Evolutionary conservation across 1,140 invertebrate species (phyloP), one percentile per base, ranked within the genome.

Genomic region (Bactericera cockerelli): DNA sequence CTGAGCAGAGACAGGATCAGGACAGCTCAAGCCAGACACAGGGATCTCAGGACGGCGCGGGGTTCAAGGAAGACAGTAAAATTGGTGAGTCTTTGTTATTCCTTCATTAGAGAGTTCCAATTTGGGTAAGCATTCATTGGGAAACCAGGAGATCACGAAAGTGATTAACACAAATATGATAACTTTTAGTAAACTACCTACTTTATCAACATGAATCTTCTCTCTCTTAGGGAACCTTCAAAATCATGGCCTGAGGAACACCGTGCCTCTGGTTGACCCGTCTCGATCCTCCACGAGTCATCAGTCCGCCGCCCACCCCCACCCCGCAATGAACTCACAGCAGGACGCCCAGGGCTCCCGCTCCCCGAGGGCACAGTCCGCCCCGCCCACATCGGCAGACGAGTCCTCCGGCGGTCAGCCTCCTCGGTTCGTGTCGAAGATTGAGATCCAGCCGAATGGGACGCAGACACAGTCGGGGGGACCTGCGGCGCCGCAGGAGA

Each of bases 191-290:
- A n/a, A n/a, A n/a, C n/a, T n/a, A n/a, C 28, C 28, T 31, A 31
- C 13, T 31, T 31, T 13, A 31, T 31, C 28, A 31, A 31, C 19
- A 10, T 49, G n/a, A 10, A 8, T 22, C 3, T 22, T 49, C 42
- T 22, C 42, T 49, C 3, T 8, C 22, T 6, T n/a, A 8, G 59
- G 59, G 10, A 64, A 73, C 33, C 71, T 86, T 14, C 79, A 80
- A 58, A 83, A 87, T 63, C 79, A 84, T 77, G 80, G 79, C 33
- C 65, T 83, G 33, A 78, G 84, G 57, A 87, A 86, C 62, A 87
- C 85, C 11, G 80, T 85, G 53, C 64, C 64, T 25, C 84, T 49
- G 22, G 42, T 49, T 36, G 33, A 36, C 10, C 33, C 33, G n/a
- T n/a, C n/a, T n/a, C n/a, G n/a, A n/a, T n/a, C n/a, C n/a, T n/a